Evolutionary conservation across 1,140 invertebrate species (phyloP).

Genomic region (Pectinophora gossypiella): DNA sequence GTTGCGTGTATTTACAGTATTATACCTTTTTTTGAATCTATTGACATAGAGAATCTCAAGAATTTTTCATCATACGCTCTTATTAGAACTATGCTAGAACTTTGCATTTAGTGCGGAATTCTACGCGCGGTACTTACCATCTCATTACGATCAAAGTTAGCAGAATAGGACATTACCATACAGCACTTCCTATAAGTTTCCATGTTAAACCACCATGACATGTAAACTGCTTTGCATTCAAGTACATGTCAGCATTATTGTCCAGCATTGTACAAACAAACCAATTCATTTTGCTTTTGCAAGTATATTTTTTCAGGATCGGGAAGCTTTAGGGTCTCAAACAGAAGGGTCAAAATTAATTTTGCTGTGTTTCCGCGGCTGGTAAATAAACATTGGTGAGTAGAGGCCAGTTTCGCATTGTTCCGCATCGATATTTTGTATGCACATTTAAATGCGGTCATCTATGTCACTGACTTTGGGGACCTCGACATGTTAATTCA

Average conservation of each 20-base stretch:
- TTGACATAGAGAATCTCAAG: too few relatives aligned
- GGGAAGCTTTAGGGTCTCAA: background rate
- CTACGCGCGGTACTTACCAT: too few relatives aligned
- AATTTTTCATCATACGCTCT: too few relatives aligned
- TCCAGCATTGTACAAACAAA: conserved; percentile 47
- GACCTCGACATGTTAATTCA: conserved; percentile 39
- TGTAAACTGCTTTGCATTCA: conserved; percentile 64
- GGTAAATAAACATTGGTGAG: conserved; percentile 19
- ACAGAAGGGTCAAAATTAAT: background rate
- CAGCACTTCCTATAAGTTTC: conserved; percentile 46
- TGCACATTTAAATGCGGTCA: conserved; percentile 67
- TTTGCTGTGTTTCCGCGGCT: background rate
- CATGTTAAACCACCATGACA: conserved; percentile 54
- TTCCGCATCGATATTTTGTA: conserved; percentile 67
- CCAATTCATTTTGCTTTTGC: conserved; percentile 12
- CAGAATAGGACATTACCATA: conserved; percentile 31
- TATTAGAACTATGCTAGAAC: too few relatives aligned
- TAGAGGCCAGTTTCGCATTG: conserved; percentile 51
- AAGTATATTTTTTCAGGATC: background rate
- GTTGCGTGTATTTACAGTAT: too few relatives aligned
- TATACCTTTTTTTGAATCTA: too few relatives aligned
- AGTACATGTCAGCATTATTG: conserved; percentile 59
- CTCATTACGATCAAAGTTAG: too few relatives aligned
- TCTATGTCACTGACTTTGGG: conserved; percentile 38
- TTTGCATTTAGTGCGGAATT: too few relatives aligned